Percentiles rank a stretch among this genome's conserved stretches.
Conservation (phyloP, 2,888 invertebrate species). For the Lucinisca nassula region DNA sequence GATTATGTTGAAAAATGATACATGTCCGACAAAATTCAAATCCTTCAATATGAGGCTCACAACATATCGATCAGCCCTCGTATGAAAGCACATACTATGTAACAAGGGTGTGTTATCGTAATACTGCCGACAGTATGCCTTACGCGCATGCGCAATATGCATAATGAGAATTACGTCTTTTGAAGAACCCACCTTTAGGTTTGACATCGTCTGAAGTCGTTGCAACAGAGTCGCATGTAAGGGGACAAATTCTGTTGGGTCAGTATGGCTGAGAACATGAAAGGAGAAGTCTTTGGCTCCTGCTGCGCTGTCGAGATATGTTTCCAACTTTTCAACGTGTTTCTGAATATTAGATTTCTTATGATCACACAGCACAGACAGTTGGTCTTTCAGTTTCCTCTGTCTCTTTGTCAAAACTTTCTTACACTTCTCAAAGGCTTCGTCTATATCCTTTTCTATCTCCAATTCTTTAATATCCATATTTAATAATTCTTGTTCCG, state of each 20-base stretch:
- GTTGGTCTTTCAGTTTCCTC: conserved; percentile 59
- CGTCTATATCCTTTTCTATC: conserved; percentile 74
- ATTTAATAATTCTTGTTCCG: conserved; percentile 71
- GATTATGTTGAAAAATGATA: too few relatives aligned
- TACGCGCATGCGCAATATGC: too few relatives aligned
- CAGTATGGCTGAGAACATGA: conserved; percentile 69
- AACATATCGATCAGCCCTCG: too few relatives aligned
- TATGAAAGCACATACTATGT: too few relatives aligned
- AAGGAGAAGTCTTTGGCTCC: conserved; percentile 71
- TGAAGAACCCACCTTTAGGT: conserved; percentile 47
- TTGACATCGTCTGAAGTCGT: conserved; percentile 61
- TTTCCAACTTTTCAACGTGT: conserved; percentile 63
- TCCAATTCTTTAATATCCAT: conserved; percentile 74
- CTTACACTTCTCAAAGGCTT: conserved; percentile 63
- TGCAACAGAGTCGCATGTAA: conserved; percentile 66
- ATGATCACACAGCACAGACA: conserved; percentile 61
- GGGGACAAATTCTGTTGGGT: conserved; percentile 74
- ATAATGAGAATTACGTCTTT: too few relatives aligned
- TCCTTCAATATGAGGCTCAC: too few relatives aligned
- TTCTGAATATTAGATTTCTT: conserved; percentile 63
- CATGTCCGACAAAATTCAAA: too few relatives aligned
- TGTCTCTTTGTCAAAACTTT: conserved; percentile 58
- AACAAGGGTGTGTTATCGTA: too few relatives aligned
- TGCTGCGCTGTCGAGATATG: conserved; percentile 67
- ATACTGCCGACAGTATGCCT: too few relatives aligned